These are phyloP conservation scores for Saxidomus purpurata DNA, from an alignment of 1,140 invertebrate species.

Conservation along the genomic window DNA sequence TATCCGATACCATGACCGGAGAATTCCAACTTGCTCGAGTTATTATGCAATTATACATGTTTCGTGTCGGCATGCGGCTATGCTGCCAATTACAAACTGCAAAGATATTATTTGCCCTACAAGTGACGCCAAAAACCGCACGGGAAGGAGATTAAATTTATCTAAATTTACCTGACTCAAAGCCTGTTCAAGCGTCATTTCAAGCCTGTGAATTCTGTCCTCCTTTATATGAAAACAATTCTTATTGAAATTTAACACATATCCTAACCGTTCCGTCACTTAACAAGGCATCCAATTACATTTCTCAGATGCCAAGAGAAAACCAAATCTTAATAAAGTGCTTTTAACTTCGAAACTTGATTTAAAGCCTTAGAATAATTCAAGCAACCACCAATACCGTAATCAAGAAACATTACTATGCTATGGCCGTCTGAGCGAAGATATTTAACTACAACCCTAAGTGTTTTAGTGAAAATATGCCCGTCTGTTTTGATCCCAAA, in stretches of 20 bases:
- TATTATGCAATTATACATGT: background rate
- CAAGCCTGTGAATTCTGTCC: constrained; percentile 27
- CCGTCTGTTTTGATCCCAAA: too few species aligned
- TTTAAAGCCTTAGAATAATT: too few species aligned
- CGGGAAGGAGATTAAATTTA: background rate
- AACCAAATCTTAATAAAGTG: constrained; percentile 66
- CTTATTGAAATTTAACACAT: constrained; percentile 13
- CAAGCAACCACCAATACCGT: too few species aligned
- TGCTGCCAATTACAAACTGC: constrained; percentile 23
- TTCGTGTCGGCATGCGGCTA: constrained; percentile 10
- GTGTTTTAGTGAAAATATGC: too few species aligned
- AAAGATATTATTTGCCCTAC: constrained; percentile 41
- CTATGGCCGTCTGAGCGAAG: constrained; percentile 25
- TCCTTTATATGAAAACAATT: constrained; percentile 43
- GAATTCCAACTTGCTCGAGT: constrained; percentile 15
- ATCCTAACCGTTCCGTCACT: constrained; percentile 33
- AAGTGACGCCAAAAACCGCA: background rate
- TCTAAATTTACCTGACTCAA: background rate
- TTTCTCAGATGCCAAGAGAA: constrained; percentile 58
- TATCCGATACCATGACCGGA: background rate
- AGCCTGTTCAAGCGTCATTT: background rate
- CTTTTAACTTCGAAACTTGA: too few species aligned
- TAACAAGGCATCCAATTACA: constrained; percentile 43
- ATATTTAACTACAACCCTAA: constrained; percentile 62
- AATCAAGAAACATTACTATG: too few species aligned